Percentiles rank a stretch among this genome's conserved stretches.
Conservation (phyloP, 92 coral and sea anemone species). For the Nematostella vectensis region DNA sequence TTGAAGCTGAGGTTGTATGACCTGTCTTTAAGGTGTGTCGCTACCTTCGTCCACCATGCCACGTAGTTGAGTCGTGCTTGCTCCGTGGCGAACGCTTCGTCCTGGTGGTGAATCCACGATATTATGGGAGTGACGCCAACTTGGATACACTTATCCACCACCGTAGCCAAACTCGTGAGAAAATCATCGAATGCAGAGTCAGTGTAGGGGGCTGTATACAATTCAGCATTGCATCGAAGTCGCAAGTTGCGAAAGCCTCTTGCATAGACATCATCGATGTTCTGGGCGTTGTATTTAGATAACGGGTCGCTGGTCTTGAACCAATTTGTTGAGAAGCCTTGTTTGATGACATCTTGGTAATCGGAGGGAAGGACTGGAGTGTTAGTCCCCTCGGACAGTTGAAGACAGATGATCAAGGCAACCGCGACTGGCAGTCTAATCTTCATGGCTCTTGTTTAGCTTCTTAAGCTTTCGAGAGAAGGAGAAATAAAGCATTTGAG, state of each 20-base stretch:
- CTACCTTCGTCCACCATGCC: conserved; percentile 56
- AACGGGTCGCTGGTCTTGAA: conserved; percentile 30
- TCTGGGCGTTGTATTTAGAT: conserved; percentile 27
- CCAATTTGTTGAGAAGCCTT: conserved; percentile 62
- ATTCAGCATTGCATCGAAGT: conserved; percentile 36
- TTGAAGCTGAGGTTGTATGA: conserved; percentile 49
- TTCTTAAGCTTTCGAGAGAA: too few relatives aligned
- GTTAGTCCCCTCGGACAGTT: too few relatives aligned
- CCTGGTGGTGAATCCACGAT: too few relatives aligned
- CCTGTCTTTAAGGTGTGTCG: conserved; percentile 32
- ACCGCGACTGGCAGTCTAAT: too few relatives aligned
- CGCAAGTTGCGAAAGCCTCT: conserved; percentile 42
- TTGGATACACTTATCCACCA: too few relatives aligned
- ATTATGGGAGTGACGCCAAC: too few relatives aligned
- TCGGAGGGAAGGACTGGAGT: conserved; percentile 8
- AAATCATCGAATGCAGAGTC: conserved; percentile 12
- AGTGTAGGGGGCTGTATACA: conserved; percentile 20
- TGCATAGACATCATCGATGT: conserved; percentile 32
- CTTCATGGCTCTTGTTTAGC: too few relatives aligned
- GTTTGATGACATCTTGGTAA: conserved; percentile 33
- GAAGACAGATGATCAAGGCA: too few relatives aligned
- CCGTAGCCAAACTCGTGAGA: conserved; percentile 7
- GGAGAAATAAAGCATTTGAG: too few relatives aligned
- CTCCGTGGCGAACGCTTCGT: conserved; percentile 42
- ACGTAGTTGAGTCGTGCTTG: conserved; percentile 29